Conservation (phyloP, 2,113 vertebrate genomes). For the Engystomops pustulosus region DNA sequence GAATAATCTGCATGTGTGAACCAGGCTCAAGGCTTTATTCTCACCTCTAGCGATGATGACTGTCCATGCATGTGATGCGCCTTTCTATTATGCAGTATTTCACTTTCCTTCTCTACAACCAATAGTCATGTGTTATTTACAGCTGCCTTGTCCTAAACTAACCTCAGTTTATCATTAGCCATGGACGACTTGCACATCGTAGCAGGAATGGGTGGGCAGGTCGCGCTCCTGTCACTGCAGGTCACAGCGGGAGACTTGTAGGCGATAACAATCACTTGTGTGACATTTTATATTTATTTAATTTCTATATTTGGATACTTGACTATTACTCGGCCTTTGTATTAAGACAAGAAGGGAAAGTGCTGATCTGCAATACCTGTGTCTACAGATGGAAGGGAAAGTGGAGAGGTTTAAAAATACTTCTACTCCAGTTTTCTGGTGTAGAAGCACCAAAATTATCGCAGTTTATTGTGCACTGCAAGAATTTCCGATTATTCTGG, state of each 20-base stretch:
- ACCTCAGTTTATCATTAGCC: neutral
- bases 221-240: no score
- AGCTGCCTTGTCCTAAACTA: constrained; percentile 8
- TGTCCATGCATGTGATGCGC: neutral
- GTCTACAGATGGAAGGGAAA: no score
- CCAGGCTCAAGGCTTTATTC: neutral
- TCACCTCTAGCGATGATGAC: neutral
- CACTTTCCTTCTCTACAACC: neutral
- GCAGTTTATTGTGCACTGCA: no score
- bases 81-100: neutral
- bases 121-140: constrained; percentile 9
- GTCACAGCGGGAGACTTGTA: neutral
- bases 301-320: neutral
- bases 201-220: neutral
- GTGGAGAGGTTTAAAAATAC: no score
- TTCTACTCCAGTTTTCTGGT: no score
- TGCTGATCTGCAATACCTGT: no score
- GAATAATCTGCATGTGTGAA: neutral
- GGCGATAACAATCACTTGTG: neutral
- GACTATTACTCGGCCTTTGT: neutral
- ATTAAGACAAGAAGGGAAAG: no score
- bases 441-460: no score
- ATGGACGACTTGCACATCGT: neutral
- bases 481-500: no score
- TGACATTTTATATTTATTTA: neutral